Conservation (phyloP, 2,888 invertebrate species). For the Drosophila maculinotata region DNA sequence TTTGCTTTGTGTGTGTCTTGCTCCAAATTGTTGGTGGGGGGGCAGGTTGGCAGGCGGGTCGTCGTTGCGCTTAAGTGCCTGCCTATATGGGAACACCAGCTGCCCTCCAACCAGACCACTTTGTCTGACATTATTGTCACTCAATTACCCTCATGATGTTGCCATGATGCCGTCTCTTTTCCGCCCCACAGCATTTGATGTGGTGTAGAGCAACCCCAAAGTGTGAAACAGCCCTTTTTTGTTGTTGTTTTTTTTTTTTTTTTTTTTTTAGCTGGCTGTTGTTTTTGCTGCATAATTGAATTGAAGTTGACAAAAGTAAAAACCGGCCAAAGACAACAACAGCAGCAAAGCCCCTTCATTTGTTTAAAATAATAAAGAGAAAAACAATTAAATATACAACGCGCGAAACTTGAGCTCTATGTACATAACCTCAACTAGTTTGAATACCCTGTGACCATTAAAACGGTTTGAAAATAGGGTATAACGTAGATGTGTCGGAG, state of each 20-base stretch:
- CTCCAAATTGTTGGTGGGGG: conserved; percentile 22
- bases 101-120: conserved; percentile 55
- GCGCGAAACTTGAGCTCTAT: conserved; percentile 27
- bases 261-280: conserved; percentile 26
- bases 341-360: conserved; percentile 50
- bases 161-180: conserved; percentile 52
- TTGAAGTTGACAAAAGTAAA: conserved; percentile 82
- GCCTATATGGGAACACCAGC: conserved; percentile 32
- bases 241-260: conserved; percentile 9
- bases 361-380: conserved; percentile 57
- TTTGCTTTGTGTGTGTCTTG: conserved; percentile 56
- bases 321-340: conserved; percentile 50
- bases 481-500: too few relatives aligned
- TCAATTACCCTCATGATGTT: conserved; percentile 85
- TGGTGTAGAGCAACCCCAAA: conserved; percentile 64
- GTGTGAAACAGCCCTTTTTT: conserved; percentile 58
- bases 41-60: background rate
- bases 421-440: conserved; percentile 43
- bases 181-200: conserved; percentile 4
- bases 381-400: conserved; percentile 7
- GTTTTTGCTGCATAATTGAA: conserved; percentile 81
- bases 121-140: conserved; percentile 83
- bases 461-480: too few relatives aligned
- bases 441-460: conserved; percentile 2
- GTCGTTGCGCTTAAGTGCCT: conserved; percentile 62